Evolutionary conservation across 2,888 invertebrate genomes (phyloP).

Genomic region (Cephalotes varians): DNA sequence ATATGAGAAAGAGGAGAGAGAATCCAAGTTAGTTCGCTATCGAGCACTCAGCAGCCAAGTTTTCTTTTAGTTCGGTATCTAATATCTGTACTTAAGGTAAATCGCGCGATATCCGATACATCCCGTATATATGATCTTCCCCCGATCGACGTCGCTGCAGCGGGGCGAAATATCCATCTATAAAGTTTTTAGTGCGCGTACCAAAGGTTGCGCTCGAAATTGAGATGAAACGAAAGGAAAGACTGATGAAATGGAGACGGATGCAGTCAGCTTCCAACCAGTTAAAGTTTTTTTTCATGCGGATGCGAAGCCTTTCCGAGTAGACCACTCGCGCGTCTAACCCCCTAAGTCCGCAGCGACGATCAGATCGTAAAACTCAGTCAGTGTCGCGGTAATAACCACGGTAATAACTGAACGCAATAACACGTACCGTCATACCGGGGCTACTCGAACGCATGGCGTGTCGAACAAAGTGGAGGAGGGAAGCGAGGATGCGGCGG

Average conservation of each 20-base stretch:
- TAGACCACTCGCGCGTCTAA: conserved; percentile 21
- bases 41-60: background rate
- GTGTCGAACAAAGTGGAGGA: conserved; percentile 68
- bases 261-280: conserved; percentile 27
- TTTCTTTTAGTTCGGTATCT: conserved; percentile 3
- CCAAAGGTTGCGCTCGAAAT: conserved; percentile 56
- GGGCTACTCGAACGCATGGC: conserved; percentile 52
- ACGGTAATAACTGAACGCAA: conserved; percentile 76
- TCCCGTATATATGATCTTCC: conserved; percentile 5
- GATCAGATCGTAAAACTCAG: conserved; percentile 77
- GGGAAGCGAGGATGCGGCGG: conserved; percentile 54
- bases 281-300: conserved; percentile 24
- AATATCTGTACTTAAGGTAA: conserved; percentile 23
- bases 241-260: conserved; percentile 16
- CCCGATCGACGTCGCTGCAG: conserved; percentile 58
- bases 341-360: conserved; percentile 51
- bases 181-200: conserved; percentile 66
- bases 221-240: conserved; percentile 25
- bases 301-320: conserved; percentile 21
- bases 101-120: conserved; percentile 32
- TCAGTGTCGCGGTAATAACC: conserved; percentile 76
- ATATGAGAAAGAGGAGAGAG: background rate
- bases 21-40: conserved; percentile 4
- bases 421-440: conserved; percentile 67
- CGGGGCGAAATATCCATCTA: conserved; percentile 46